Conservation (phyloP, 2,888 invertebrate genomes). For the Agriotes lineatus region DNA sequence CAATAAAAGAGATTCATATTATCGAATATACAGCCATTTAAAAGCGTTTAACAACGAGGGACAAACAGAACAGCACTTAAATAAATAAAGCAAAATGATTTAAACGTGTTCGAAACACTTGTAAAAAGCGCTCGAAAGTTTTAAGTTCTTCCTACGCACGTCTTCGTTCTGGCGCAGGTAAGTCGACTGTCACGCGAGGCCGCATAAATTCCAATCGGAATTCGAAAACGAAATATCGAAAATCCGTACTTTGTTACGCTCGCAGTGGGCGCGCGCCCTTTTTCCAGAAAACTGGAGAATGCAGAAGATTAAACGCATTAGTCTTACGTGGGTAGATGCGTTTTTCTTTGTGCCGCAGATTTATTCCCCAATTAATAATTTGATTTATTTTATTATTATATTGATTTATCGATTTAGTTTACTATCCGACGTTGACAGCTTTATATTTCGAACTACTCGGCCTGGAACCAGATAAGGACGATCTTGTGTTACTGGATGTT, state of each 20-base stretch:
- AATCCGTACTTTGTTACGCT: not conserved
- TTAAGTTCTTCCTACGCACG: constrained; percentile 34
- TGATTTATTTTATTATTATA: constrained; percentile 52
- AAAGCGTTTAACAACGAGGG: constrained; percentile 33
- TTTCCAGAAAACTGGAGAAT: constrained; percentile 15
- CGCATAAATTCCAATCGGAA: constrained; percentile 4
- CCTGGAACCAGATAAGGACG: not conserved
- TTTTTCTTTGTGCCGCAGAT: constrained; percentile 35
- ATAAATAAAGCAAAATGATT: constrained; percentile 40
- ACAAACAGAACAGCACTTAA: constrained; percentile 37
- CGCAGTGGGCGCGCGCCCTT: not conserved
- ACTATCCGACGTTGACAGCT: not conserved
- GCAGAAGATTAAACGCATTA: constrained; percentile 29
- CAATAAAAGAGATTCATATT: constrained; percentile 11
- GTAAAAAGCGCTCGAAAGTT: constrained; percentile 37
- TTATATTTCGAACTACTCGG: constrained; percentile 2
- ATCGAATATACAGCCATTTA: constrained; percentile 35
- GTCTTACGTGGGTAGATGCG: constrained; percentile 27
- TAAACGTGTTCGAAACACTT: constrained; percentile 39
- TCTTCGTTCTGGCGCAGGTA: constrained; percentile 15
- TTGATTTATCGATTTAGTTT: constrained; percentile 48
- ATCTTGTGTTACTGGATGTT: not conserved
- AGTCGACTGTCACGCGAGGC: not conserved
- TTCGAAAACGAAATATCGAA: not conserved
- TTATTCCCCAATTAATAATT: constrained; percentile 51